Percentiles rank a stretch among this genome's conserved stretches.
Evolutionary conservation across 2,113 vertebrate genomes (phyloP).

Genomic region (Thymallus thymallus): DNA sequence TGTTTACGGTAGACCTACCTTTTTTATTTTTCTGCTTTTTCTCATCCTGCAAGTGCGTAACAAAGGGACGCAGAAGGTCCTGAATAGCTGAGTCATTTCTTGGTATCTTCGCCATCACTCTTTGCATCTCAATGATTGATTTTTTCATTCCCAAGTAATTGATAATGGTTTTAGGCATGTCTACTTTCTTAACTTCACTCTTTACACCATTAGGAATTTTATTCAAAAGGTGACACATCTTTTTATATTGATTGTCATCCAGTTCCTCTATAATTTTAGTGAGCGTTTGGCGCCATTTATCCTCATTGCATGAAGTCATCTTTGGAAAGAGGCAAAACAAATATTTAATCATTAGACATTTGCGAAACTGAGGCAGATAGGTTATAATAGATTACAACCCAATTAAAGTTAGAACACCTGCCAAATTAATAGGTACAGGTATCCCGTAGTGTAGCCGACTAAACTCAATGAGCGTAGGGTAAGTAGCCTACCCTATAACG

Average conservation of each 20-base stretch:
- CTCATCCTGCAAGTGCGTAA: neutral
- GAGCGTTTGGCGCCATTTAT: constrained; percentile 3
- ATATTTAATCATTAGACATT: too few species aligned
- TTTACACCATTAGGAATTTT: constrained; percentile 1
- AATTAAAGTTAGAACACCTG: too few species aligned
- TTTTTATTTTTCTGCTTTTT: neutral
- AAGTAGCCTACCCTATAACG: too few species aligned
- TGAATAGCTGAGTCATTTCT: neutral
- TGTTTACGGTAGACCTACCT: neutral
- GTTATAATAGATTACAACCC: too few species aligned
- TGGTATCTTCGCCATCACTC: neutral
- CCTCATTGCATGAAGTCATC: neutral
- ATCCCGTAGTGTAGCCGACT: too few species aligned
- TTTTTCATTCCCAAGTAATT: fast-evolving
- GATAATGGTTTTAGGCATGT: constrained; percentile 3
- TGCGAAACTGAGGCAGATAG: too few species aligned
- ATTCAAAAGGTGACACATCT: neutral
- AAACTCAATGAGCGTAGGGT: too few species aligned
- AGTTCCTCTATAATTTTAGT: neutral
- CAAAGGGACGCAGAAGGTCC: constrained; percentile 16
- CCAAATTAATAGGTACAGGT: too few species aligned
- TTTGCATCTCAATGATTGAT: neutral
- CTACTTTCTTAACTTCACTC: fast-evolving
- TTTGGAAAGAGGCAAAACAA: neutral
- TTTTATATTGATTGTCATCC: fast-evolving